These are phyloP conservation scores for Barnardius zonarius DNA, from an alignment of 2,113 vertebrate genomes.

Conservation along the genomic window DNA sequence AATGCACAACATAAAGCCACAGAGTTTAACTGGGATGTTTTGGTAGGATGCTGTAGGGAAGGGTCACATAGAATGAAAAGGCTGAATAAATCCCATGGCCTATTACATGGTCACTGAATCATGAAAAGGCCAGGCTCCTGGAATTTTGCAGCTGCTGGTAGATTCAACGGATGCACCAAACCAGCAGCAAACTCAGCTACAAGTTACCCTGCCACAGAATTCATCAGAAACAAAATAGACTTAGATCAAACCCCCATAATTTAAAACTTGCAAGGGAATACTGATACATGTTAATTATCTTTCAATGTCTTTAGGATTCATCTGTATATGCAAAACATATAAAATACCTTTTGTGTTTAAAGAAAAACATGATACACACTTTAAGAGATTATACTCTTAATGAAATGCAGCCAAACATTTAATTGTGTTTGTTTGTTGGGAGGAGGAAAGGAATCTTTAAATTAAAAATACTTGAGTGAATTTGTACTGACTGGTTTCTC, in stretches of 20 bases:
- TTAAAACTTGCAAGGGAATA: background rate
- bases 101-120: conserved; percentile 71
- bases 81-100: conserved; percentile 63
- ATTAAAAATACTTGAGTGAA: background rate
- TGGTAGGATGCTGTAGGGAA: conserved; percentile 6
- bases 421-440: background rate
- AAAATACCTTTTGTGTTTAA: background rate
- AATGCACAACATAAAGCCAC: background rate
- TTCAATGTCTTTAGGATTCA: background rate
- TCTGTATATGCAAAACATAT: background rate
- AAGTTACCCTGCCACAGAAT: background rate
- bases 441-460: background rate
- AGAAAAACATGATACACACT: background rate
- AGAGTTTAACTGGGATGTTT: background rate
- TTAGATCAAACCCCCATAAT: background rate
- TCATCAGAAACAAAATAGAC: background rate
- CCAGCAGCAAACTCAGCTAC: conserved; percentile 49
- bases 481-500: background rate
- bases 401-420: background rate
- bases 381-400: background rate
- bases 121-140: conserved; percentile 57
- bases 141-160: conserved; percentile 66
- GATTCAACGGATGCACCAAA: conserved; percentile 47
- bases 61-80: conserved; percentile 61
- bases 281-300: background rate